Percentiles rank a stretch among this genome's conserved stretches.
These are phyloP conservation scores for Smittia aterrima DNA, from an alignment of 2,888 invertebrate species.

Conservation along the genomic window DNA sequence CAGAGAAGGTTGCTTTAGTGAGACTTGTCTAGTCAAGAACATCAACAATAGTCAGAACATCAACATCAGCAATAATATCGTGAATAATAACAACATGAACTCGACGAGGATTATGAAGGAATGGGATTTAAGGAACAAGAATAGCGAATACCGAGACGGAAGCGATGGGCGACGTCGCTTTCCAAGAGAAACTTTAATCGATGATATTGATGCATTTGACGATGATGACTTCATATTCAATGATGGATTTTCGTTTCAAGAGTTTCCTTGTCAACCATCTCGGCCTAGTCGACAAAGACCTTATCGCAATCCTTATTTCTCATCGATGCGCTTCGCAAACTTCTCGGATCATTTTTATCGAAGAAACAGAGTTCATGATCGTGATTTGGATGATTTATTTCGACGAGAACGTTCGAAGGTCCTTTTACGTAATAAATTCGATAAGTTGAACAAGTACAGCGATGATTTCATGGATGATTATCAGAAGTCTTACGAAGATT, in stretches of 20 bases:
- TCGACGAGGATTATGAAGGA: constrained; percentile 29
- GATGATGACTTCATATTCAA: constrained; percentile 37
- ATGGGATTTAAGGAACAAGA: constrained; percentile 35
- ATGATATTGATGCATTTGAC: constrained; percentile 28
- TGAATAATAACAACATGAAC: constrained; percentile 30
- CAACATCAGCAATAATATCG: constrained; percentile 30
- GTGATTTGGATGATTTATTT: constrained; percentile 52
- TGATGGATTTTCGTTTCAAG: constrained; percentile 31
- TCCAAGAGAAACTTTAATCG: constrained; percentile 31
- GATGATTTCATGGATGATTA: constrained; percentile 48
- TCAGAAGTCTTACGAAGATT: constrained; percentile 39
- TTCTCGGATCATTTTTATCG: constrained; percentile 24
- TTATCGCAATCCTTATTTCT: constrained; percentile 15
- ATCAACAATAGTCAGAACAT: constrained; percentile 35
- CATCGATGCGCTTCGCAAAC: constrained; percentile 31
- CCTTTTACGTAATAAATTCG: constrained; percentile 51
- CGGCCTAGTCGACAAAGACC: constrained; percentile 7
- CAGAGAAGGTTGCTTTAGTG: constrained; percentile 41
- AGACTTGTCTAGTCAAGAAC: constrained; percentile 41
- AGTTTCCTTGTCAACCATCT: constrained; percentile 34
- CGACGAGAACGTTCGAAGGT: constrained; percentile 51
- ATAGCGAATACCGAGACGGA: constrained; percentile 26
- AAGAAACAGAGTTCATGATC: constrained; percentile 46
- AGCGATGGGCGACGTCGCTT: constrained; percentile 15
- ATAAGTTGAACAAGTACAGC: constrained; percentile 45